phyloP scores from a whole-genome alignment of 2,888 invertebrate species.

The Hypomecis atomaria region DNA sequence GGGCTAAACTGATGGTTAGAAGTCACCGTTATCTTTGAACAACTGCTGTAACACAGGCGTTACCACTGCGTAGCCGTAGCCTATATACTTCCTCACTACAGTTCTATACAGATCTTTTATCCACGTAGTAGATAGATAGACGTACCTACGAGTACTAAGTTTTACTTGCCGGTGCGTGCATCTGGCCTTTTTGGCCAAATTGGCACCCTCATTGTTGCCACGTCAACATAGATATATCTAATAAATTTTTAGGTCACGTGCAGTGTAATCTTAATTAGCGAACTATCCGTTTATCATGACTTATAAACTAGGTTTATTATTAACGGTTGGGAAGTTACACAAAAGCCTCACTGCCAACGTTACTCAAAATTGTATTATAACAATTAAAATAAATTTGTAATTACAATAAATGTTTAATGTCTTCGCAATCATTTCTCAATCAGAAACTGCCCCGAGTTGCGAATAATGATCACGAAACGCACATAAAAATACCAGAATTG shows the following conservation, averaged over 20 bases:
- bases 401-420: slow-evolving; percentile 26
- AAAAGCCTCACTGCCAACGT: neutral
- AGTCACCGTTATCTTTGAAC: too few species aligned
- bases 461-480: slow-evolving; percentile 36
- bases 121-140: too few species aligned
- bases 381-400: slow-evolving; percentile 25
- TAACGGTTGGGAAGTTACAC: neutral
- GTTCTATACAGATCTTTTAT: too few species aligned
- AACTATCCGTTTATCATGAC: too few species aligned
- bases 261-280: neutral
- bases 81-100: too few species aligned
- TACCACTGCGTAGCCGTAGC: too few species aligned
- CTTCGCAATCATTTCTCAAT: slow-evolving; percentile 32
- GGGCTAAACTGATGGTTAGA: too few species aligned
- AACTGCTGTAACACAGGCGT: too few species aligned
- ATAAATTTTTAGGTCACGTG: neutral
- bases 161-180: too few species aligned
- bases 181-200: too few species aligned
- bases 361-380: slow-evolving; percentile 12
- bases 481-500: slow-evolving; percentile 38
- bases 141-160: too few species aligned
- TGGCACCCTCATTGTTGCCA: neutral
- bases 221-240: neutral
- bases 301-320: neutral
- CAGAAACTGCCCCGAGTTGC: slow-evolving; percentile 17